phyloP scores from a whole-genome alignment of 2,113 vertebrate genomes.

The Pluvianellus socialis region DNA sequence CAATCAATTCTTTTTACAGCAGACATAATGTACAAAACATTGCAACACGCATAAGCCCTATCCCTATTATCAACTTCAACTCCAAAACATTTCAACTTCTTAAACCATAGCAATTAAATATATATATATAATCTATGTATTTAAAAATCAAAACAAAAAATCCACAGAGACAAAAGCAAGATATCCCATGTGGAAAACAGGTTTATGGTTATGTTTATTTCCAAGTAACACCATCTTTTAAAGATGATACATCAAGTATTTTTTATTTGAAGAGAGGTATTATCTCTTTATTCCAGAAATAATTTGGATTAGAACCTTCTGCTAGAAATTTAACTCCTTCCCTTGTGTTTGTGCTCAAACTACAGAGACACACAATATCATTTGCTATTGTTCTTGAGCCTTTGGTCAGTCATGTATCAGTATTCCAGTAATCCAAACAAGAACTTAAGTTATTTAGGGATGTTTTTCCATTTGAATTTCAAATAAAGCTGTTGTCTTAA shows the following conservation, averaged over 20 bases:
- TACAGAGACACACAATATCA: background rate
- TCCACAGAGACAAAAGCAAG: constrained; percentile 60
- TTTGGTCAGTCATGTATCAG: background rate
- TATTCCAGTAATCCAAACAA: background rate
- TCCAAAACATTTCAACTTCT: constrained; percentile 59
- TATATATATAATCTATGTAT: background rate
- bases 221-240: constrained; percentile 57
- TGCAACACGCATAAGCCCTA: constrained; percentile 57
- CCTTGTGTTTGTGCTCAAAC: constrained; percentile 26
- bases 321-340: constrained; percentile 10
- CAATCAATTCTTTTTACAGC: constrained; percentile 72
- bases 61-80: constrained; percentile 45
- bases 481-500: constrained; percentile 15
- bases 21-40: constrained; percentile 72
- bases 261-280: constrained; percentile 38
- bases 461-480: constrained; percentile 39
- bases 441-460: background rate
- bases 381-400: constrained; percentile 13
- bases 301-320: constrained; percentile 27
- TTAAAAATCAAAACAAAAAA: constrained; percentile 35
- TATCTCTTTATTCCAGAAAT: constrained; percentile 30
- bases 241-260: constrained; percentile 49
- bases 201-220: constrained; percentile 41
- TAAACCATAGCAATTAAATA: constrained; percentile 63
- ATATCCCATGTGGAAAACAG: constrained; percentile 51